Evolutionary conservation across 1,140 invertebrate species (phyloP), one percentile per base, ranked within the genome.

Genomic region (Paraescarpia echinospica): DNA sequence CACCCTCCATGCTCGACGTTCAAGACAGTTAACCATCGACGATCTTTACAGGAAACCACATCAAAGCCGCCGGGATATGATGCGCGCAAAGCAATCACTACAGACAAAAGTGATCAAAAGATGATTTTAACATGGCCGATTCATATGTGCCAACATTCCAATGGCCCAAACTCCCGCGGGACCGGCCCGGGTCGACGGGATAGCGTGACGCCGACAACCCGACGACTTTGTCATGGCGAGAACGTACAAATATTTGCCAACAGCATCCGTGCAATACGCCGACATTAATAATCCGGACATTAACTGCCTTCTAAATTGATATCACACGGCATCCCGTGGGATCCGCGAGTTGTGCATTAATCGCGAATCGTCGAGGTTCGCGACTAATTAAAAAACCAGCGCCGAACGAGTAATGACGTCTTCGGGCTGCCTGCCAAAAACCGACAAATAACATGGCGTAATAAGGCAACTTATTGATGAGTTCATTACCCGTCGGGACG

Each of bases 61-160:
- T 27, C 22, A 77, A 77, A 77, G 59, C 59, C 59, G 59, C 59
- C 22, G 59, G 59, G 59, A 31, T 14, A 77, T 6, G 59, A 77
- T 77, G 59, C 27, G 22, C 59, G 22, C 59, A 77, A 77, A 27
- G 59, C 59, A 77, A 77, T 77, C 59, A 77, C 59, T 77, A 77
- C 59, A 77, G 59, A 77, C 59, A 77, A 77, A 77, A 77, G 59
- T 77, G 59, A 77, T 77, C 59, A 77, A 77, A 31, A 77, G 59
- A 77, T 77, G 59, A 77, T 27, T 77, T 77, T 77, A 77, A 77
- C 59, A 31, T 77, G 0, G 59, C 12, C 4, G 59, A 27, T 77
- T 77, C 2, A 77, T 77, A 77, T 18, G 59, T 77, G 59, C 59
- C 59, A 77, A 77, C 59, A 77, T 77, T 77, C 59, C 59, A 77